Base-by-base conservation (phyloP, 2,797 vertebrate species). In the Gambelia wislizenii region DNA sequence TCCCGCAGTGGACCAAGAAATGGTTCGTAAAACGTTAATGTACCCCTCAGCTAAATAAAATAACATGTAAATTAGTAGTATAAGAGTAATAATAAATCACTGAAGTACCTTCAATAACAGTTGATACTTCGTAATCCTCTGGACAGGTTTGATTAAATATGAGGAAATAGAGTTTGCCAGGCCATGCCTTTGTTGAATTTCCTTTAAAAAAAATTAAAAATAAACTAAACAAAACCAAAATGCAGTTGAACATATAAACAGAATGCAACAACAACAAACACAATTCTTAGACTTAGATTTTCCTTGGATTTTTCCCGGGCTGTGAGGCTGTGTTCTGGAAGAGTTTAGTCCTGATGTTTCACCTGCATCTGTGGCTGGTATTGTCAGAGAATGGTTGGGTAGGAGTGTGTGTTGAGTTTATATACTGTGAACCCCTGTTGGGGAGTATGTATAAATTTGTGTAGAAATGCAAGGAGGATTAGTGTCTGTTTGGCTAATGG, bases 91-190 rank as follows among this genome's bases (percentile, higher is more conserved):
- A 69, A 77, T n/a, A 94, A 91, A 69, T 93, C 80, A n/a, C 54
- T 90, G 14, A 47, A 10, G 27, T 97, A 99, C 99, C 98, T 99
- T 99, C 47, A 99, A 98, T 76, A 99, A 97, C 44, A 99, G 98
- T 22, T 99, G 99, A 94, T 99, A 99, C 94, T 99, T 99, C 72
- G 99, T 99, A 97, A 99, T 99, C 96, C 99, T 98, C 97, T 99
- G 99, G 83, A 99, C 99, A 27, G 99, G 99, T 95, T 99, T 99
- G 94, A 99, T 99, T 95, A 99, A 98, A 95, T 99, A 99, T 92
- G 99, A 99, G 91, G 98, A 99, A 96, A 99, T 99, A 88, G 99
- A 99, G 96, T 99, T 99, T 85, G 98, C 98, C 96, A 99, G 97
- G 52, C 98, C 98, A 0, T 99, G 98, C 91, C 97, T 98, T 96